Percentiles rank a stretch among this genome's conserved stretches.
phyloP scores from a whole-genome alignment of 2,888 invertebrate species.

The Lissonota sp. region DNA sequence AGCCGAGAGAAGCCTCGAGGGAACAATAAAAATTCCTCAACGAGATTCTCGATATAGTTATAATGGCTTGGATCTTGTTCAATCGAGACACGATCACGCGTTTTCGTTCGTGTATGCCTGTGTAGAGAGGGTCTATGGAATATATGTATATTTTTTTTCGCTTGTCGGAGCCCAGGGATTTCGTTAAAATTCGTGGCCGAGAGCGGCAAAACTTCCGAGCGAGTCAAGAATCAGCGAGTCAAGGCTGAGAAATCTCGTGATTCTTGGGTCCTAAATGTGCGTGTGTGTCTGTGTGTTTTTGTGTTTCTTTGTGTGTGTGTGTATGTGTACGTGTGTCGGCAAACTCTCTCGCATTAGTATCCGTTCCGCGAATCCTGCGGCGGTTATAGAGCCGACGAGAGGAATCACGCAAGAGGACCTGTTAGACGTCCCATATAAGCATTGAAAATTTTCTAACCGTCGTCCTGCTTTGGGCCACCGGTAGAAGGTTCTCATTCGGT shows the following conservation, averaged over 20 bases:
- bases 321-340: not conserved
- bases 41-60: constrained; percentile 31
- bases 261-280: not conserved
- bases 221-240: constrained; percentile 53
- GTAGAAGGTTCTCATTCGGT: constrained; percentile 1
- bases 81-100: constrained; percentile 21
- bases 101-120: not conserved
- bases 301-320: too few relatives aligned
- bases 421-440: constrained; percentile 19
- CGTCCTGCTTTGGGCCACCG: not conserved
- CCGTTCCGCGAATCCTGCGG: constrained; percentile 73
- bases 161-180: constrained; percentile 25
- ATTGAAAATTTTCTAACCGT: constrained; percentile 12
- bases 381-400: not conserved
- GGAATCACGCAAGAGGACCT: constrained; percentile 26
- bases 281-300: too few relatives aligned
- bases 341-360: constrained; percentile 73
- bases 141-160: not conserved
- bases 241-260: constrained; percentile 49
- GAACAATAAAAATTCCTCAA: constrained; percentile 46
- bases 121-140: constrained; percentile 14
- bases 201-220: constrained; percentile 37
- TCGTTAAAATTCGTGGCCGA: constrained; percentile 40
- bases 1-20: not conserved
- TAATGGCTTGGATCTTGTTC: constrained; percentile 12